These are phyloP conservation scores for Tiliacea aurago DNA, from an alignment of 2,888 invertebrate genomes.

Conservation along the genomic window DNA sequence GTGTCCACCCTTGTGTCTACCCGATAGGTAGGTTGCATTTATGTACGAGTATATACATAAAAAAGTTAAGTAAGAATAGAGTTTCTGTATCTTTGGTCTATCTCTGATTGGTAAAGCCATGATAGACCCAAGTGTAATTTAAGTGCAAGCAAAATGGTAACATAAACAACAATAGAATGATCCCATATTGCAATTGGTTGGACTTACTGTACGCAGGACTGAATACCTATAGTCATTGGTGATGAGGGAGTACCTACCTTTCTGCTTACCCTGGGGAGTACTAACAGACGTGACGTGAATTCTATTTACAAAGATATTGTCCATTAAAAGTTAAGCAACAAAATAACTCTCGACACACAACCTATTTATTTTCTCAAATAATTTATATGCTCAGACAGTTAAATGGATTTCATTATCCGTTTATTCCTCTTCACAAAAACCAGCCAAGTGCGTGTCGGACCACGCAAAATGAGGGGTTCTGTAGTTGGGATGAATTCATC, in stretches of 20 bases:
- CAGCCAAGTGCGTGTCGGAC: no score
- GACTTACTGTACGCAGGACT: neutral
- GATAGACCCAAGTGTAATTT: no score
- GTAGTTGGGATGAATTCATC: no score
- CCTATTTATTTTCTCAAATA: conserved; percentile 28
- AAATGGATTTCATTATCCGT: conserved; percentile 31
- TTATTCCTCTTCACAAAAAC: neutral
- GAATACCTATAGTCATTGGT: neutral
- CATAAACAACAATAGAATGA: neutral
- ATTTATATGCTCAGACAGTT: conserved; percentile 25
- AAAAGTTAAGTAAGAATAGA: neutral
- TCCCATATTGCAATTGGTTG: neutral
- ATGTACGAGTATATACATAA: neutral
- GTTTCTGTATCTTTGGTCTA: neutral
- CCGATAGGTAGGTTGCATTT: no score
- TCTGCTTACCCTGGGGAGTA: conserved; percentile 16
- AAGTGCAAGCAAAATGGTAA: neutral
- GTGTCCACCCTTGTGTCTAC: no score
- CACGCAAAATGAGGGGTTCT: no score
- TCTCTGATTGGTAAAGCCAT: neutral
- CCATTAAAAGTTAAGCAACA: conserved; percentile 31
- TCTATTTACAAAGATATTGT: conserved; percentile 25
- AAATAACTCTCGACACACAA: conserved; percentile 2
- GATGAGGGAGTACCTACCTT: neutral
- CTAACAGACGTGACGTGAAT: conserved; percentile 5